Conservation (phyloP, 2,113 vertebrate species). For the Tragelaphus strepsiceros region DNA sequence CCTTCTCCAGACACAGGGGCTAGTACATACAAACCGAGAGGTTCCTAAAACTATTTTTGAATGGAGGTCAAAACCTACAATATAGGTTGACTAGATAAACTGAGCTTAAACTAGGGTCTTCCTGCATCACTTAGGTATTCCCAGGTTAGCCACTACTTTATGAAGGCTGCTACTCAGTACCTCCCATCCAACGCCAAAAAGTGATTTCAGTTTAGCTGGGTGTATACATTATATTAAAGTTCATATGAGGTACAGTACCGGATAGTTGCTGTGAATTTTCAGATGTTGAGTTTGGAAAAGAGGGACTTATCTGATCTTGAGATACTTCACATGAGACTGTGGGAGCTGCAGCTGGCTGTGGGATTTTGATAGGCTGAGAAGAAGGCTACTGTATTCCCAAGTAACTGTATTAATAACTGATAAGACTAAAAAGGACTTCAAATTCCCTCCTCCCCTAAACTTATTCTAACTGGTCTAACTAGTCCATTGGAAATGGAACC, state of each 20-base stretch:
- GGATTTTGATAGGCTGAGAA: background rate
- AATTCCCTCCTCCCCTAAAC: background rate
- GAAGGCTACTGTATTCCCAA: background rate
- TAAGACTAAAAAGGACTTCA: background rate
- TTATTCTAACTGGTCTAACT: background rate
- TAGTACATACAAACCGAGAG: background rate
- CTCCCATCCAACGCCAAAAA: background rate
- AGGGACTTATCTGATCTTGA: background rate
- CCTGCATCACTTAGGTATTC: background rate
- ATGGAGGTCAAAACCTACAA: background rate
- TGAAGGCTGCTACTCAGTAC: background rate
- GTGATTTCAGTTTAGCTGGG: background rate
- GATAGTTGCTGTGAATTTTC: background rate
- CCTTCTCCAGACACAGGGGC: too few relatives aligned
- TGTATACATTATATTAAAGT: background rate
- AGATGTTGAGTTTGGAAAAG: background rate
- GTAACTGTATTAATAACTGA: background rate
- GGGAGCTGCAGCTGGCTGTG: background rate
- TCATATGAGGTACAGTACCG: background rate
- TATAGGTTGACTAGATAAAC: background rate
- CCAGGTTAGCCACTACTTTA: background rate
- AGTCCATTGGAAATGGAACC: background rate
- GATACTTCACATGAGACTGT: background rate
- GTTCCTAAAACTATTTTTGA: background rate
- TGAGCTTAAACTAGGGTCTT: background rate